These are phyloP conservation scores for Lycia hirtaria DNA, from an alignment of 2,888 invertebrate genomes.

Conservation along the genomic window DNA sequence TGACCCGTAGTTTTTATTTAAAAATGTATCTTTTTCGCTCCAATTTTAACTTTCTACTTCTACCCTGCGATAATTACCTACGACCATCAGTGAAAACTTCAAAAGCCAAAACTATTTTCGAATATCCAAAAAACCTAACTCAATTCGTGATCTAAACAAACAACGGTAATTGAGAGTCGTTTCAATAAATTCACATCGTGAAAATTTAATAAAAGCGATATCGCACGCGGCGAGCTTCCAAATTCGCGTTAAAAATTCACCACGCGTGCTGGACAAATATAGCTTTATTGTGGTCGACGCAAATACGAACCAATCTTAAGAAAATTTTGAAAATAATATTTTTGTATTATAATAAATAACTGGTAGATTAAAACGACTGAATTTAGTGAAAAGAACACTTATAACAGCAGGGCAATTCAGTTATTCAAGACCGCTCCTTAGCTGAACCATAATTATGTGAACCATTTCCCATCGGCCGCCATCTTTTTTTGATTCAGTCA, in stretches of 20 bases:
- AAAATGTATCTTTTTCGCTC: background rate
- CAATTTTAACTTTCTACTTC: background rate
- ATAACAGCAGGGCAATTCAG: no score
- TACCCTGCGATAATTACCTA: background rate
- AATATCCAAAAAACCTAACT: background rate
- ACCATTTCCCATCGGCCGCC: no score
- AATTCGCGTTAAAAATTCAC: slow-evolving; percentile 67
- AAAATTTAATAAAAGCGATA: slow-evolving; percentile 60
- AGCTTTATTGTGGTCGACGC: slow-evolving; percentile 64
- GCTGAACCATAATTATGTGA: no score
- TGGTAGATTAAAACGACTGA: no score
- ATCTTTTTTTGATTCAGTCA: no score
- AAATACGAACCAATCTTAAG: slow-evolving; percentile 10
- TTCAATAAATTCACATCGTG: slow-evolving; percentile 35
- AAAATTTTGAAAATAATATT: no score
- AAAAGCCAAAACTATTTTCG: background rate
- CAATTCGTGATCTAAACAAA: slow-evolving; percentile 16
- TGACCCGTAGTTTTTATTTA: no score
- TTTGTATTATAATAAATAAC: no score
- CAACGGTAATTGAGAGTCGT: slow-evolving; percentile 19
- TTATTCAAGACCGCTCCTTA: no score
- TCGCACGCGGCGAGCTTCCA: slow-evolving; percentile 42
- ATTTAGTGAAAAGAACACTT: no score
- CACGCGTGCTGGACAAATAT: slow-evolving; percentile 68
- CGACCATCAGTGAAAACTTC: background rate